phyloP scores from a whole-genome alignment of 2,113 vertebrate species.

The Campylomormyrus numenius region DNA sequence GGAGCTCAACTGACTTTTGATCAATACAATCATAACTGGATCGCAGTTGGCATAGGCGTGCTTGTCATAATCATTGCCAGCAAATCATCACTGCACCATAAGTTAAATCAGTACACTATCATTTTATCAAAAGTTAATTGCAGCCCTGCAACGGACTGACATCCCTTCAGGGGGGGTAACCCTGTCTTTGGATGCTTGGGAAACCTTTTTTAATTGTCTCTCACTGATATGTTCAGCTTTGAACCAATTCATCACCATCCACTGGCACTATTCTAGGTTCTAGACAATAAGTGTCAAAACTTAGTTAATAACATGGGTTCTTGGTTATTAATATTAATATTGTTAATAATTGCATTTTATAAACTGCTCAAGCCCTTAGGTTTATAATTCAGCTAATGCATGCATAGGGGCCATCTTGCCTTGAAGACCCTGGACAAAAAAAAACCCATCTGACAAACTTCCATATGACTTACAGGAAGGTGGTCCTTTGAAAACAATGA shows the following conservation, averaged over 20 bases:
- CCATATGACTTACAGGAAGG: not conserved
- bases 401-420: not conserved
- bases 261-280: not conserved
- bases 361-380: not conserved
- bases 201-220: not conserved
- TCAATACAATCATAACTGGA: not conserved
- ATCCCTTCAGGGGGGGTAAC: not conserved
- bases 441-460: not conserved
- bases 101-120: not conserved
- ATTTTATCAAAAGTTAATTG: not conserved
- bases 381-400: not conserved
- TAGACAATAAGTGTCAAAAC: not conserved
- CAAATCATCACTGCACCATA: not conserved
- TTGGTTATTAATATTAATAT: not conserved
- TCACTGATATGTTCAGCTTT: not conserved
- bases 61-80: not conserved
- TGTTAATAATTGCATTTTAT: not conserved
- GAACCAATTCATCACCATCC: not conserved
- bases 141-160: not conserved
- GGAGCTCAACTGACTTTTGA: not conserved
- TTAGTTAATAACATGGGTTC: not conserved
- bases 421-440: not conserved
- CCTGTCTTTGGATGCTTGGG: not conserved
- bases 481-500: not conserved
- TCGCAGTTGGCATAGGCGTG: not conserved